phyloP scores from a whole-genome alignment of 30 jellyfish, hydroid and myxozoan genomes.

The Euphysa ruthae region DNA sequence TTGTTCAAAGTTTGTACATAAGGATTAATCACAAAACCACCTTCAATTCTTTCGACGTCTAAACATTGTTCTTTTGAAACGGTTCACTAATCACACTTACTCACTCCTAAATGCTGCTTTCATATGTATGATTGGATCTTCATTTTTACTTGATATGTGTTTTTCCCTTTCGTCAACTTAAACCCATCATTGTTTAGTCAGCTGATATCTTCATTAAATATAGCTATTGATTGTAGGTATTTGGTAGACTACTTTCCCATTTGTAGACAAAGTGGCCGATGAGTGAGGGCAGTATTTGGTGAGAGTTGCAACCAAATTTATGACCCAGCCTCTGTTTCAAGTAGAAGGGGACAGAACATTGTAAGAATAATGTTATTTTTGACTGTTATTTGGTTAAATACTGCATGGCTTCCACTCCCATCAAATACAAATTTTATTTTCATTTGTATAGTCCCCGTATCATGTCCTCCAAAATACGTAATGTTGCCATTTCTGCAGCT shows the following conservation, averaged over 20 bases:
- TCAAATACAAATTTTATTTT: constrained; percentile 21
- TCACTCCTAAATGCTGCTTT: constrained; percentile 17
- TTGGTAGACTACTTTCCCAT: constrained; percentile 31
- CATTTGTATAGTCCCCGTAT: background rate
- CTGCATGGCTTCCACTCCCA: constrained; percentile 32
- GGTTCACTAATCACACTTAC: constrained; percentile 8
- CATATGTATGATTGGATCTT: constrained; percentile 3
- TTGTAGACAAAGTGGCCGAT: constrained; percentile 21
- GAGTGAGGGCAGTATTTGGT: constrained; percentile 18
- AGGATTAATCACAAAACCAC: background rate
- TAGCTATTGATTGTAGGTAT: constrained; percentile 2
- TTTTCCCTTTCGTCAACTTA: background rate
- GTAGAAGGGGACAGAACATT: too few relatives aligned
- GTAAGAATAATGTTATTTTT: too few relatives aligned
- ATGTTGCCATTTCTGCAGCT: background rate
- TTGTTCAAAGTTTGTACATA: background rate
- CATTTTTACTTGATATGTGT: background rate
- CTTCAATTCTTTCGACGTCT: background rate
- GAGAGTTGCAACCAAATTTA: background rate
- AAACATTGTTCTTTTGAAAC: background rate
- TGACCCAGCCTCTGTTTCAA: background rate
- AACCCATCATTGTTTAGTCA: background rate
- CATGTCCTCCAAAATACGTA: background rate
- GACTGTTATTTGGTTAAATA: background rate
- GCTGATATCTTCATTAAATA: constrained; percentile 14